A percentile compares a stretch with the other conserved stretches of the same genome.
These are phyloP conservation scores for Loris lydekkerianus DNA, from an alignment of 2,797 vertebrate genomes.

Conservation along the genomic window DNA sequence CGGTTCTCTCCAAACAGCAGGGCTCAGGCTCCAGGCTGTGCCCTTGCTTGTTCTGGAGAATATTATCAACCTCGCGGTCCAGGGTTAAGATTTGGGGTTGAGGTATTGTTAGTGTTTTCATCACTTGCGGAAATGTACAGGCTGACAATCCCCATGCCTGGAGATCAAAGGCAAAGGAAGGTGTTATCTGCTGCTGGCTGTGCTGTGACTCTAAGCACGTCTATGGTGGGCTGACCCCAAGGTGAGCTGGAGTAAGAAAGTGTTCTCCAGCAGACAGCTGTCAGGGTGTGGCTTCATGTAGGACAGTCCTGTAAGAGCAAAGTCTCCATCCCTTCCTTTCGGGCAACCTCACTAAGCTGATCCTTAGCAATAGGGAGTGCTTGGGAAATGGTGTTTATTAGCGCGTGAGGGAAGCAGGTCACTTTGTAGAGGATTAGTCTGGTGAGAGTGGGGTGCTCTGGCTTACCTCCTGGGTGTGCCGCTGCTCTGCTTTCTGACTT, in stretches of 20 bases:
- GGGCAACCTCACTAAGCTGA: not conserved
- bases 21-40: not conserved
- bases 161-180: conserved; percentile 75
- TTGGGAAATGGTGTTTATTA: not conserved
- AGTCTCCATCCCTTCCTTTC: not conserved
- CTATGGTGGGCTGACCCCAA: conserved; percentile 77
- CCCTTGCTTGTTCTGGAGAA: conserved; percentile 43
- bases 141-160: conserved; percentile 74
- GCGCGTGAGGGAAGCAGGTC: not conserved
- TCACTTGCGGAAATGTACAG: conserved; percentile 78
- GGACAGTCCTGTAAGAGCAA: not conserved
- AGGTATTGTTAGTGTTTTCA: conserved; percentile 79
- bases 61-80: conserved; percentile 68
- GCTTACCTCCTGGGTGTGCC: not conserved
- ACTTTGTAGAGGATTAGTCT: not conserved
- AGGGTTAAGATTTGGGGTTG: conserved; percentile 76
- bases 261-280: not conserved
- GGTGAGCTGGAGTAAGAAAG: conserved; percentile 67
- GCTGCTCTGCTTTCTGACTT: not conserved
- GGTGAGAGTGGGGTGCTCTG: not conserved
- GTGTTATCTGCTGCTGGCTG: conserved; percentile 71
- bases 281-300: not conserved
- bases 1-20: not conserved
- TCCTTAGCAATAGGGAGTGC: not conserved
- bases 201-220: conserved; percentile 59